Evolutionary conservation across 2,888 invertebrate genomes (phyloP), one percentile per base, ranked within the genome.

Genomic region (Metallyticus violacea): DNA sequence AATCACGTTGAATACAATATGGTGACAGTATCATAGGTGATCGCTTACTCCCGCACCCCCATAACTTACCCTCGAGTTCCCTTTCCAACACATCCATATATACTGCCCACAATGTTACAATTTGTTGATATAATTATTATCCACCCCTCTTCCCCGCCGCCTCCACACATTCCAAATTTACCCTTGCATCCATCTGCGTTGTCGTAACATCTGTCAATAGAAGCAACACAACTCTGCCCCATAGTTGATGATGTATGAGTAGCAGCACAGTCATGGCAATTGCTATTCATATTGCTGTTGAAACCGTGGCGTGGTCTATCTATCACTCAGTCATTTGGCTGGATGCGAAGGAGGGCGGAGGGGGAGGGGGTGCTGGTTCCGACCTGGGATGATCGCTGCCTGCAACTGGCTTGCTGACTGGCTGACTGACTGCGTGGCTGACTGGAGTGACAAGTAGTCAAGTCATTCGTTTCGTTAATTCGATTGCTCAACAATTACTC

Each of bases 131-230:
- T 85, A 85, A 85, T 85, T 85, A 85, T 85, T 85, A 79, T 79
- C 85, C 90, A 90, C 89, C 90, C 90, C 89, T 88, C 89, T 88
- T 88, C 88, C 85, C 88, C 85, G 76, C 40, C 40, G 85, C 85
- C 81, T 7, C 77, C 25, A 28, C 83, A 83, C 86, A 87, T 86
- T 79, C 86, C 82, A 81, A 85, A 84, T 78, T 77, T 87, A 85
- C 85, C 87, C 87, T 86, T 88, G 84, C 87, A 87, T 88, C 86
- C 80, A 78, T 86, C 86, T 82, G 86, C 82, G 79, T 85, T 81
- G 85, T 76, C 80, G 40, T 80, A 85, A 77, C 79, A 85, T 81
- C 79, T 81, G 81, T 85, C 85, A 79, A 85, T 85, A 85, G 77
- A 77, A 83, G 77, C 83, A 83, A 77, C 83, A 83, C 83, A 83